phyloP scores from a whole-genome alignment of 2,797 vertebrate species.

The Limnodromus scolopaceus region DNA sequence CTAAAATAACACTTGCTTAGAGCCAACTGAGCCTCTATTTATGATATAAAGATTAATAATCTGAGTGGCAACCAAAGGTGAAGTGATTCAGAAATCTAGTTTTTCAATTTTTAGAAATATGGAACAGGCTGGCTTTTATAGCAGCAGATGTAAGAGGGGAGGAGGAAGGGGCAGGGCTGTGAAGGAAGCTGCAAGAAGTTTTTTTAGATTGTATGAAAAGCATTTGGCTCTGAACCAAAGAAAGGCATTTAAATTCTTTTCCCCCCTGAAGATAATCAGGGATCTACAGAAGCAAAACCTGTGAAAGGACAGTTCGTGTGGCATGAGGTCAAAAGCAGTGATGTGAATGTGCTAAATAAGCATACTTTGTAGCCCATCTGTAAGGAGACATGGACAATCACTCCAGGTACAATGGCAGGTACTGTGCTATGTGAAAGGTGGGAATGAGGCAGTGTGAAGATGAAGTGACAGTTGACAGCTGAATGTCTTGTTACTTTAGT shows the following conservation, averaged over 20 bases:
- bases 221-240: slow-evolving; percentile 30
- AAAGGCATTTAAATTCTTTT: background rate
- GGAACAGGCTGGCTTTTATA: slow-evolving; percentile 20
- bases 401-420: background rate
- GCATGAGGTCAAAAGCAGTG: background rate
- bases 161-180: slow-evolving; percentile 17
- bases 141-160: slow-evolving; percentile 49
- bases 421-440: background rate
- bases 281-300: background rate
- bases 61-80: slow-evolving; percentile 38
- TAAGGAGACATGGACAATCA: rapidly evolving
- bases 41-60: slow-evolving; percentile 46
- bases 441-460: background rate
- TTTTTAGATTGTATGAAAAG: slow-evolving; percentile 20
- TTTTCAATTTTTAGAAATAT: slow-evolving; percentile 41
- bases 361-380: background rate
- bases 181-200: slow-evolving; percentile 27
- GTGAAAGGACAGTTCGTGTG: background rate
- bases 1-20: slow-evolving; percentile 47
- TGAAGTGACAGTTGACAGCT: background rate
- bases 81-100: slow-evolving; percentile 46
- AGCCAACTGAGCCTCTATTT: slow-evolving; percentile 28
- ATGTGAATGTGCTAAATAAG: background rate
- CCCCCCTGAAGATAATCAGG: background rate
- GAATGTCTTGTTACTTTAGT: background rate